Conservation (phyloP, 2,888 invertebrate species). For the Cheilosia vulpina region DNA sequence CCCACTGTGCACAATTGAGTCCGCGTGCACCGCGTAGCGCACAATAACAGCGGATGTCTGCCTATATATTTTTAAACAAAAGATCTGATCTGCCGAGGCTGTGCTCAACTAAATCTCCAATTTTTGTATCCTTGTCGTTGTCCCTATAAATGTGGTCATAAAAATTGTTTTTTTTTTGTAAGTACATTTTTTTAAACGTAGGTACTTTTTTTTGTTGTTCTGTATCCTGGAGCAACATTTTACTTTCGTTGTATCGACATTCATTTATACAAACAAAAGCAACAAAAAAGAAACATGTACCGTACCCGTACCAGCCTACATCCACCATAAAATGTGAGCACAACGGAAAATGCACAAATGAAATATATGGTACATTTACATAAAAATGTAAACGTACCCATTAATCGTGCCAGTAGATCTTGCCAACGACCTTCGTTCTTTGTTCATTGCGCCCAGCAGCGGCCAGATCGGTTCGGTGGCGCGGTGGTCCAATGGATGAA, state of each 20-base stretch:
- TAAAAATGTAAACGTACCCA: slow-evolving; percentile 1
- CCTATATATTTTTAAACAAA: slow-evolving; percentile 2
- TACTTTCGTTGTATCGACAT: slow-evolving; percentile 27
- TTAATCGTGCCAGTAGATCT: slow-evolving; percentile 49
- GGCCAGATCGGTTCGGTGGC: slow-evolving; percentile 1
- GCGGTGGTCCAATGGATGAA: not conserved
- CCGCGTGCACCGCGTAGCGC: not conserved
- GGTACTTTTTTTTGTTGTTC: slow-evolving; percentile 11
- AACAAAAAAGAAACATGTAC: not conserved
- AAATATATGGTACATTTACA: not conserved
- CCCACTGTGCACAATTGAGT: not conserved
- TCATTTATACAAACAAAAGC: slow-evolving; percentile 8
- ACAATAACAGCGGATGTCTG: not conserved
- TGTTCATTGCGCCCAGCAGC: slow-evolving; percentile 16
- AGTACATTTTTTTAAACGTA: not conserved
- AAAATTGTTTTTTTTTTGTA: not conserved
- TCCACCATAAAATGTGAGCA: not conserved
- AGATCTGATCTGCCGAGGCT: slow-evolving; percentile 3
- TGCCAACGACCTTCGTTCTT: slow-evolving; percentile 43
- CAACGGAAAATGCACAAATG: slow-evolving; percentile 26
- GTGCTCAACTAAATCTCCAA: not conserved
- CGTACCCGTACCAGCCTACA: too few relatives aligned
- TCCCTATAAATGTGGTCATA: not conserved
- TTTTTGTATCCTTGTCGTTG: not conserved
- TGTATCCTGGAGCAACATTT: slow-evolving; percentile 27